Evolutionary conservation across 2,113 vertebrate species (phyloP).

Genomic region (Sinocyclocheilus anophthalmus): DNA sequence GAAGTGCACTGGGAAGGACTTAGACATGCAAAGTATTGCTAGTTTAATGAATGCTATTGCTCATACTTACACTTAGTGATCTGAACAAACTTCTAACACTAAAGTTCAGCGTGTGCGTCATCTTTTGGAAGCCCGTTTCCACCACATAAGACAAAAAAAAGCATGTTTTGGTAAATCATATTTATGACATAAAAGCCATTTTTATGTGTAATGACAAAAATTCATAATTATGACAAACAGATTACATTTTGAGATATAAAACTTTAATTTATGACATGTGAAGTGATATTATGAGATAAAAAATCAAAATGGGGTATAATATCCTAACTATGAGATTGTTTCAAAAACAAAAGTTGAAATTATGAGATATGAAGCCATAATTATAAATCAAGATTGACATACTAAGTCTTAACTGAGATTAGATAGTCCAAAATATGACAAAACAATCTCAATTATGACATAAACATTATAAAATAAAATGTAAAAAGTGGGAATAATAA

Average conservation of each 20-base stretch:
- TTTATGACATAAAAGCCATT: too few species aligned
- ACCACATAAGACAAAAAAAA: too few species aligned
- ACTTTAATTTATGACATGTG: neutral
- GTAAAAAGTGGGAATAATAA: too few species aligned
- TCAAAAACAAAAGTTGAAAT: neutral
- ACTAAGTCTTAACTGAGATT: neutral
- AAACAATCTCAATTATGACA: too few species aligned
- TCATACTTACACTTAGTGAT: neutral
- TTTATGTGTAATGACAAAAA: too few species aligned
- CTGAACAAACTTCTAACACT: neutral
- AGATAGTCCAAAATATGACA: neutral
- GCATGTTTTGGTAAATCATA: too few species aligned
- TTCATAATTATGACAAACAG: neutral
- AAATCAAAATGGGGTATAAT: too few species aligned
- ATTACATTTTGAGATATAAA: neutral
- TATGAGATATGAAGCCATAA: neutral
- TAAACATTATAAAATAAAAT: too few species aligned
- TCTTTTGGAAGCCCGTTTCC: too few species aligned
- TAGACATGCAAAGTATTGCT: neutral
- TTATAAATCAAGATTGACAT: neutral
- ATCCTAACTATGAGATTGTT: too few species aligned
- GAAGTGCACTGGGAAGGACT: conserved; percentile 1
- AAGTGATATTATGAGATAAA: neutral
- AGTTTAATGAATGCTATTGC: conserved; percentile 2
- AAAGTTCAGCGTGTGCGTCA: neutral